Percentiles rank a stretch among this genome's conserved stretches.
These are phyloP conservation scores for Epirrhoe alternata DNA, from an alignment of 2,888 invertebrate genomes.

Conservation along the genomic window DNA sequence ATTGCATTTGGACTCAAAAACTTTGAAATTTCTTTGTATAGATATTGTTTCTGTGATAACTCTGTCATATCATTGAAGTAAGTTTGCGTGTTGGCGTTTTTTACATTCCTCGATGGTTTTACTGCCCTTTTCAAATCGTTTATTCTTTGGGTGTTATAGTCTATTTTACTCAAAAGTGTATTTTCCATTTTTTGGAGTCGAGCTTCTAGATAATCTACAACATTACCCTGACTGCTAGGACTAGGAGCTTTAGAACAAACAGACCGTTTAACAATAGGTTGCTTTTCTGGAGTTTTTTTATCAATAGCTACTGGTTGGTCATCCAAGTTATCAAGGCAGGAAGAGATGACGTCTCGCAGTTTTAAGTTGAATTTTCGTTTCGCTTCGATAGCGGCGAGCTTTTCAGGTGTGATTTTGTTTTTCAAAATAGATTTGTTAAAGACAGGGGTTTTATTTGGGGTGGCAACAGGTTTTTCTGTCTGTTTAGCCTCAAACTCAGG, in stretches of 20 bases:
- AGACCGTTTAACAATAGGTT: not conserved
- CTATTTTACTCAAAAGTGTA: slow-evolving; percentile 67
- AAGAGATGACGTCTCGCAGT: slow-evolving; percentile 69
- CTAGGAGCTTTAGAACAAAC: slow-evolving; percentile 39
- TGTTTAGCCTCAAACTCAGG: slow-evolving; percentile 16
- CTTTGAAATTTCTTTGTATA: slow-evolving; percentile 72
- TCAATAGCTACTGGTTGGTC: slow-evolving; percentile 39
- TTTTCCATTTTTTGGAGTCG: slow-evolving; percentile 72
- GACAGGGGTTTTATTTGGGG: slow-evolving; percentile 18
- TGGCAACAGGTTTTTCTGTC: slow-evolving; percentile 6
- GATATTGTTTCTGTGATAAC: slow-evolving; percentile 42
- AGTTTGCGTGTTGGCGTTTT: slow-evolving; percentile 57
- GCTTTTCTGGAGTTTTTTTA: slow-evolving; percentile 31
- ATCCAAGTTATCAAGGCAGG: slow-evolving; percentile 64
- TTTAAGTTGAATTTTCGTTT: slow-evolving; percentile 78
- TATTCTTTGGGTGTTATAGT: slow-evolving; percentile 69
- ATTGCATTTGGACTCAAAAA: slow-evolving; percentile 68
- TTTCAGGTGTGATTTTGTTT: slow-evolving; percentile 64
- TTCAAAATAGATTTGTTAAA: slow-evolving; percentile 39
- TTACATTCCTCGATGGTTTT: slow-evolving; percentile 42
- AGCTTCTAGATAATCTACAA: slow-evolving; percentile 64
- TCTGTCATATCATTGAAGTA: slow-evolving; percentile 35
- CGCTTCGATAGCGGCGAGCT: slow-evolving; percentile 69
- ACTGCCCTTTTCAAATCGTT: slow-evolving; percentile 59
- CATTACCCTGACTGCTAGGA: slow-evolving; percentile 52